Evolutionary conservation across 1,140 invertebrate species (phyloP).

Genomic region (Formica exsecta): DNA sequence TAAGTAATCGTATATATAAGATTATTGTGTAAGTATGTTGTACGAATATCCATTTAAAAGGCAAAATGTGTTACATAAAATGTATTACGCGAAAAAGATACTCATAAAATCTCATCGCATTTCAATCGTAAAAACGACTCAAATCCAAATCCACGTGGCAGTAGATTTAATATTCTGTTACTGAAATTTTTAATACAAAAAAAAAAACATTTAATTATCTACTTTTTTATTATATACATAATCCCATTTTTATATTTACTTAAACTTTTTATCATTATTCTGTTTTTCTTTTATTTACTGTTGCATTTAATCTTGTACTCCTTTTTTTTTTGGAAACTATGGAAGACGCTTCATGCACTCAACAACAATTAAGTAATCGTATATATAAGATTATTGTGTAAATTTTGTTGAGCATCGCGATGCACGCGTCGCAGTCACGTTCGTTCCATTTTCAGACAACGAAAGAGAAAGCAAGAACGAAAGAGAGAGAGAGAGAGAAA

Average conservation of each 20-base stretch:
- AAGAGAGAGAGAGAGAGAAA: neutral
- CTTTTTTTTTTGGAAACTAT: neutral
- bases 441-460: conserved; percentile 35
- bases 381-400: neutral
- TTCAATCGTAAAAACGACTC: too few relatives aligned
- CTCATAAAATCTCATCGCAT: neutral
- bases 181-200: neutral
- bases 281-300: neutral
- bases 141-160: neutral
- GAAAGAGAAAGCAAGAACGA: neutral
- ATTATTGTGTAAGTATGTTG: too few relatives aligned
- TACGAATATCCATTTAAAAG: neutral
- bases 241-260: too few relatives aligned
- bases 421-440: conserved; percentile 1
- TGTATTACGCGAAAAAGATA: neutral
- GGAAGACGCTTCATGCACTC: neutral
- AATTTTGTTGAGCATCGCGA: neutral
- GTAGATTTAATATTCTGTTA: conserved; percentile 2
- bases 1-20: too few relatives aligned
- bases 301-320: neutral
- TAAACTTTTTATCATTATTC: neutral
- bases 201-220: neutral
- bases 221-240: neutral
- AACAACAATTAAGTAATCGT: neutral
- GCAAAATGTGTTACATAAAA: conserved; percentile 21